Evolutionary conservation across 2,113 vertebrate species (phyloP), one percentile per base, ranked within the genome.

Genomic region (Etheostoma spectabile): DNA sequence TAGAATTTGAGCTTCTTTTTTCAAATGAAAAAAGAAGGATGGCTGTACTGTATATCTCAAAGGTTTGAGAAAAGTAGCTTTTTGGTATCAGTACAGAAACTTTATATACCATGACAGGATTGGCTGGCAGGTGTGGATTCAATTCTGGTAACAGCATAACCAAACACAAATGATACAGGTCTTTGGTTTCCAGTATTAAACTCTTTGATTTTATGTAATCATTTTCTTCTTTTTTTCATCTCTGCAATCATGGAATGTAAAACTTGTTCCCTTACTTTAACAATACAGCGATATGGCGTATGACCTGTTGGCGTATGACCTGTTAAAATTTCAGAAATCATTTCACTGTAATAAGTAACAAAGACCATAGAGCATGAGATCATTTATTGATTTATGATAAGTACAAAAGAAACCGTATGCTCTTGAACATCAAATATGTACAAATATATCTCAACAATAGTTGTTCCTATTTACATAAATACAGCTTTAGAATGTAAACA

Each of bases 321-420:
- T 4, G 2, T 52, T 2, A 53, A 62, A 48, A 21, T 6, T 65
- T 45, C 30, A 45, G 48, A 68, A 77, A 78, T 59, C 13, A 19
- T 4, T 38, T 57, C 6, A 76, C 38, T 62, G 18, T 22, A 19
- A 55, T 11, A 45, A 68, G 1, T 3, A 70, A 46, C 2, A 72
- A 53, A 55, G 19, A 27, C 38, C 57, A 62, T 16, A n/a, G 3
- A 70, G 46, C 48, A 52, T 45, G 14, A 69, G 30, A 64, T 68
- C 7, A 48, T 87, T 86, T 87, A 90, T 82, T 85, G 42, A 72
- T 22, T 73, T 49, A 51, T 57, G 45, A 55, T 19, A 62, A 51
- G 46, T 69, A 80, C 64, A 59, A 83, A 24, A 62, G 1, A 74
- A 68, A 74, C 7, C 62, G 15, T 6, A 12, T 35, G 10, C 12